These are phyloP conservation scores for Megaceryle torquata DNA, from an alignment of 2,113 vertebrate species.

Conservation along the genomic window DNA sequence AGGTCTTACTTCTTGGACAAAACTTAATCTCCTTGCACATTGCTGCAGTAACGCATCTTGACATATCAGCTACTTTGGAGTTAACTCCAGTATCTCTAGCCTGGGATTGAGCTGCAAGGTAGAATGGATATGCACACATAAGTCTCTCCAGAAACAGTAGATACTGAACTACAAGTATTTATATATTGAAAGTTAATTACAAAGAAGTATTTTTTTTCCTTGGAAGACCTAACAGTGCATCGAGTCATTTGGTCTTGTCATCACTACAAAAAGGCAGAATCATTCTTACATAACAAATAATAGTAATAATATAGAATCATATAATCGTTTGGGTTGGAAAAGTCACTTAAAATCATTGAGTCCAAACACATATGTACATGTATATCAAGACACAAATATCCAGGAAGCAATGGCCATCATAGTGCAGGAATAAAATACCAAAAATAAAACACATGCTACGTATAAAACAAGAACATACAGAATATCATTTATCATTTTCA, in stretches of 20 bases:
- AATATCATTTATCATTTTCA: not conserved
- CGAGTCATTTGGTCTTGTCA: not conserved
- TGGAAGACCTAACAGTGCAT: not conserved
- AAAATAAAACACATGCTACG: not conserved
- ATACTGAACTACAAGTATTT: not conserved
- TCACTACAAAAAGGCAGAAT: not conserved
- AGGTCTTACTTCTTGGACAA: not conserved
- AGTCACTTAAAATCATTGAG: too few species aligned
- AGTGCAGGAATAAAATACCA: not conserved
- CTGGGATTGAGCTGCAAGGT: not conserved
- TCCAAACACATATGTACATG: too few species aligned
- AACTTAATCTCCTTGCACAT: not conserved
- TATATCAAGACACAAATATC: not conserved
- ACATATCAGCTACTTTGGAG: fast-evolving
- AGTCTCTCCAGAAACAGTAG: not conserved
- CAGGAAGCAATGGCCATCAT: not conserved
- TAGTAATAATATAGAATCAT: not conserved
- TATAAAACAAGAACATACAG: not conserved
- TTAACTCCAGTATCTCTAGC: not conserved
- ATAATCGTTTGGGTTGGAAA: too few species aligned
- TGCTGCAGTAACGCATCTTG: not conserved
- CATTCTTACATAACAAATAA: not conserved
- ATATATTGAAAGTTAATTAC: not conserved
- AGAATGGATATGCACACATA: not conserved
- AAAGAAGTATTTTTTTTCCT: not conserved